phyloP scores from a whole-genome alignment of 2,888 invertebrate genomes.

The Brachypalpus laphriformis region DNA sequence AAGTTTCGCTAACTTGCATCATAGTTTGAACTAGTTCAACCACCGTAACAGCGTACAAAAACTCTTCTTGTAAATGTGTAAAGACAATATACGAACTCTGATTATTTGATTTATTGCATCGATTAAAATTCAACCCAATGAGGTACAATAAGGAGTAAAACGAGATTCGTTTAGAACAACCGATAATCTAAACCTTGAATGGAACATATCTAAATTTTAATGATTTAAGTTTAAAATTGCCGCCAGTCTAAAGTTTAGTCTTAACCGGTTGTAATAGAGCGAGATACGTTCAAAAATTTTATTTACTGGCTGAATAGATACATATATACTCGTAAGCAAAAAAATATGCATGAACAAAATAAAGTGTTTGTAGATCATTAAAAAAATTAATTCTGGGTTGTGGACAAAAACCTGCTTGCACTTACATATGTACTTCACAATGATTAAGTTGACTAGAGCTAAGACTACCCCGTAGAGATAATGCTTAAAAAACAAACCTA shows the following conservation, averaged over 20 bases:
- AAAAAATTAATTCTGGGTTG: background rate
- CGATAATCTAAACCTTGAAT: background rate
- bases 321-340: background rate
- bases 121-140: background rate
- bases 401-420: too few relatives aligned
- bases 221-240: background rate
- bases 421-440: too few relatives aligned
- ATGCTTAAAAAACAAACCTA: too few relatives aligned
- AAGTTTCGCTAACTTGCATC: background rate
- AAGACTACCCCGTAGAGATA: too few relatives aligned
- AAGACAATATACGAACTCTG: too few relatives aligned
- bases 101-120: background rate
- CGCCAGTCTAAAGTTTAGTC: background rate
- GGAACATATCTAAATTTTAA: background rate
- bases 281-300: background rate
- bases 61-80: background rate
- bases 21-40: background rate
- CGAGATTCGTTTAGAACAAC: background rate
- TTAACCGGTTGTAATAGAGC: background rate
- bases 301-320: too few relatives aligned
- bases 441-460: too few relatives aligned
- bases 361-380: background rate
- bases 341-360: constrained; percentile 3
- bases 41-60: background rate
- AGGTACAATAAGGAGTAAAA: background rate